Conservation (phyloP, 2,113 vertebrate genomes). For the Anoura caudifer region DNA sequence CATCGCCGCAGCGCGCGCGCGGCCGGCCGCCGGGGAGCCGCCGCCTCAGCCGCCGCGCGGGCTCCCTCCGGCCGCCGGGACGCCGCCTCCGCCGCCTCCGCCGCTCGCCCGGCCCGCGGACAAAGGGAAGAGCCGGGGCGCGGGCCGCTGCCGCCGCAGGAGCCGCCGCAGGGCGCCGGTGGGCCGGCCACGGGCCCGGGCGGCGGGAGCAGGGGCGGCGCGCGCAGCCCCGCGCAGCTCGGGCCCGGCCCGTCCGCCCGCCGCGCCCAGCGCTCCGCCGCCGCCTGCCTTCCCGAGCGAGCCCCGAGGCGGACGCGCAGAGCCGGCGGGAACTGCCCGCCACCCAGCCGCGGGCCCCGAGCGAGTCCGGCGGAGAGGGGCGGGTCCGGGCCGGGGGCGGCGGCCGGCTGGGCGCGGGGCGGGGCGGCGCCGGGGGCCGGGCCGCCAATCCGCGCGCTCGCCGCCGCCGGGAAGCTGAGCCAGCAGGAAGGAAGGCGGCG, state of each 20-base stretch:
- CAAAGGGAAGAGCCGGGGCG: constrained; percentile 54
- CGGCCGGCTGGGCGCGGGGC: neutral
- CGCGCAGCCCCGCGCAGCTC: constrained; percentile 48
- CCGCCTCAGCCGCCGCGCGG: constrained; percentile 31
- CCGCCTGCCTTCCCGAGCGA: constrained; percentile 19
- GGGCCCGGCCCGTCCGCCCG: constrained; percentile 41
- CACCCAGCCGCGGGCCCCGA: constrained; percentile 57
- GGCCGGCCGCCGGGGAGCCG: constrained; percentile 4
- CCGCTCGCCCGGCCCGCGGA: constrained; percentile 50
- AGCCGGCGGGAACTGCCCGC: constrained; percentile 67
- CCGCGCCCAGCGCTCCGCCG: neutral
- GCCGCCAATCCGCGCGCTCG: constrained; percentile 62
- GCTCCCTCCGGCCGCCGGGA: constrained; percentile 3
- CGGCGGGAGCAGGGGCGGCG: constrained; percentile 36
- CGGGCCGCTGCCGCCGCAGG: neutral
- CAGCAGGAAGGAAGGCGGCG: constrained; percentile 43
- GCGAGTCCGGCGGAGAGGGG: constrained; percentile 58
- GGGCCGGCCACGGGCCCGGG: constrained; percentile 23
- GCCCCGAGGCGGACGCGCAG: constrained; percentile 26
- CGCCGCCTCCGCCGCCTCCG: neutral
- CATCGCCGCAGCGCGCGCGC: constrained; percentile 82
- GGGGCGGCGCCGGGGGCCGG: constrained; percentile 34
- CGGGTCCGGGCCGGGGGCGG: constrained; percentile 53
- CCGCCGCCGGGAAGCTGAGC: constrained; percentile 57
- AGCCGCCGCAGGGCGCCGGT: constrained; percentile 34